Evolutionary conservation across 2,113 vertebrate genomes (phyloP).

Genomic region (Synodontis membranacea): DNA sequence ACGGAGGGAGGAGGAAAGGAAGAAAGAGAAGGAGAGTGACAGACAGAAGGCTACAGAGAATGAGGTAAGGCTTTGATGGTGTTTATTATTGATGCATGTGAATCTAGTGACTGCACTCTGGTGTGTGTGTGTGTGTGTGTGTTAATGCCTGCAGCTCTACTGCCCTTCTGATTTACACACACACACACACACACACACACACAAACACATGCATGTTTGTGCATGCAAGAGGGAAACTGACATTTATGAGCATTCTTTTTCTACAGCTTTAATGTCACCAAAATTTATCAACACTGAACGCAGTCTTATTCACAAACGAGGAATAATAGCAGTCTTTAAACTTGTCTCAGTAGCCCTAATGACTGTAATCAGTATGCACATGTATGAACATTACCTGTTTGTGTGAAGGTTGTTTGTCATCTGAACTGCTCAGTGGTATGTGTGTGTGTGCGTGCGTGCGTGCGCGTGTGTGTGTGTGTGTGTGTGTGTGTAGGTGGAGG

Average conservation of each 20-base stretch:
- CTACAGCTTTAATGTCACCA: constrained; percentile 45
- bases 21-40: constrained; percentile 47
- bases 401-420: neutral
- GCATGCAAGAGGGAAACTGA: constrained; percentile 44
- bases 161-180: constrained; percentile 22
- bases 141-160: constrained; percentile 19
- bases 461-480: constrained; percentile 13
- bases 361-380: neutral
- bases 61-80: constrained; percentile 65
- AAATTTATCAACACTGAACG: neutral
- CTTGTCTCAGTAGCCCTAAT: neutral
- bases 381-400: neutral
- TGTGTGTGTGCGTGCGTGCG: constrained; percentile 30
- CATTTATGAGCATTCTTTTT: constrained; percentile 34
- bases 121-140: constrained; percentile 19
- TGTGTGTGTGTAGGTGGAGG: constrained; percentile 9
- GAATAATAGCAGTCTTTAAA: neutral
- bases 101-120: constrained; percentile 51
- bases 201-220: constrained; percentile 46
- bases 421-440: neutral
- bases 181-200: no score
- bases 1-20: constrained; percentile 58
- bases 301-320: neutral
- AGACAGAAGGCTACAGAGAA: constrained; percentile 60
- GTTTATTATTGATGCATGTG: constrained; percentile 60